A percentile compares a stretch with the other conserved stretches of the same genome.
These are phyloP conservation scores for Stictocephala bisonia DNA, from an alignment of 2,888 invertebrate species.

Conservation along the genomic window DNA sequence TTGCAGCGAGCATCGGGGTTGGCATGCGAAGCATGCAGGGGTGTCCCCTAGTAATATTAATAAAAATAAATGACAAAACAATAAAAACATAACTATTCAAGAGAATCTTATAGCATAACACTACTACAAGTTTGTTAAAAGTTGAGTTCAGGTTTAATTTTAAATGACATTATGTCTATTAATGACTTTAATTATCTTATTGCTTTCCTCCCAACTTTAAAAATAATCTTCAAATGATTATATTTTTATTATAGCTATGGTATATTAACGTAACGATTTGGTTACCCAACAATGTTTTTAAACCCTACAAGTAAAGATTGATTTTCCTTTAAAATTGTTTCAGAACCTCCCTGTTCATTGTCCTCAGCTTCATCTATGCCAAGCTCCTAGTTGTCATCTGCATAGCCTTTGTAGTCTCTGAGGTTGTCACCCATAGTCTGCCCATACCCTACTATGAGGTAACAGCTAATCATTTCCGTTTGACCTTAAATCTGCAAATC, in stretches of 20 bases:
- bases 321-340: slow-evolving; percentile 64
- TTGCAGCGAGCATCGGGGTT: too few species aligned
- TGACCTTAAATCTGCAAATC: too few species aligned
- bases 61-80: too few species aligned
- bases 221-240: background rate
- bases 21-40: too few species aligned
- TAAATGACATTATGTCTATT: too few species aligned
- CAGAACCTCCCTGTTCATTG: slow-evolving; percentile 95
- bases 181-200: too few species aligned
- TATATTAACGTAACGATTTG: background rate
- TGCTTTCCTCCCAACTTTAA: background rate
- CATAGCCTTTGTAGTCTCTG: slow-evolving; percentile 93
- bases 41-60: too few species aligned
- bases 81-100: too few species aligned
- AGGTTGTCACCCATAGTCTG: slow-evolving; percentile 92
- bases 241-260: too few species aligned
- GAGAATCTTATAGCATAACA: too few species aligned
- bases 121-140: too few species aligned
- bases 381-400: slow-evolving; percentile 94
- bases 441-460: slow-evolving; percentile 91
- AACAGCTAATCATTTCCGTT: slow-evolving; percentile 52
- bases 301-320: background rate
- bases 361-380: slow-evolving; percentile 96
- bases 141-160: too few species aligned
- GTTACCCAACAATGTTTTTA: background rate